Conservation (phyloP, 1,140 invertebrate genomes). For the Drosophila sp. region DNA sequence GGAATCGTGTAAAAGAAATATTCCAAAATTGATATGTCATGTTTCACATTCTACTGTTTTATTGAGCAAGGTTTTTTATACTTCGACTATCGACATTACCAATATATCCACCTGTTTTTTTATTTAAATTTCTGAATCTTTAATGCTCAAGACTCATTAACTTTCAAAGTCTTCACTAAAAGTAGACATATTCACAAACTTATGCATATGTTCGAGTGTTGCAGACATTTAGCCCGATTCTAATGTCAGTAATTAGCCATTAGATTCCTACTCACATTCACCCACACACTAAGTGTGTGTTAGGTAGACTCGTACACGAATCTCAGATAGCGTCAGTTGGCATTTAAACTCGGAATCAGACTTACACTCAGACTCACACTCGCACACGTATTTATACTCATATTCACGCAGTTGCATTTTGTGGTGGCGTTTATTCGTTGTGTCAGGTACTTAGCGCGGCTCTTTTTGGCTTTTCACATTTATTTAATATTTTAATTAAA, state of each 20-base stretch:
- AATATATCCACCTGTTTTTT: too few relatives aligned
- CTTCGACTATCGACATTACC: too few relatives aligned
- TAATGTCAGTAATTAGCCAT: conserved; percentile 45
- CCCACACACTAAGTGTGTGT: neutral
- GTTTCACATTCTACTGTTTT: too few relatives aligned
- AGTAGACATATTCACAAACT: neutral
- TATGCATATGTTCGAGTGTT: conserved; percentile 24
- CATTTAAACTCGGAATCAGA: too few relatives aligned
- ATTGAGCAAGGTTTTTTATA: too few relatives aligned
- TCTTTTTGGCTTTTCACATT: conserved; percentile 65
- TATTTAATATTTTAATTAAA: conserved; percentile 83
- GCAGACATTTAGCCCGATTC: conserved; percentile 35
- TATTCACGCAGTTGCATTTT: conserved; percentile 32
- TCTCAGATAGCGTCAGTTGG: neutral
- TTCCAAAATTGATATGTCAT: too few relatives aligned
- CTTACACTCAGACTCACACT: neutral
- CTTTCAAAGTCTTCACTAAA: neutral
- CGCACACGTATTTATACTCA: conserved; percentile 6
- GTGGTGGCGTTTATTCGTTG: conserved; percentile 49
- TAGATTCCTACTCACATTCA: neutral
- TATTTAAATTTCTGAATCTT: too few relatives aligned
- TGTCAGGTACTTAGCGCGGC: conserved; percentile 42
- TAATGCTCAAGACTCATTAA: neutral
- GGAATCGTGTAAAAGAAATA: too few relatives aligned
- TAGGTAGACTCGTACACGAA: neutral